Evolutionary conservation across 2,797 vertebrate species (phyloP).

Genomic region (Loris lydekkerianus): DNA sequence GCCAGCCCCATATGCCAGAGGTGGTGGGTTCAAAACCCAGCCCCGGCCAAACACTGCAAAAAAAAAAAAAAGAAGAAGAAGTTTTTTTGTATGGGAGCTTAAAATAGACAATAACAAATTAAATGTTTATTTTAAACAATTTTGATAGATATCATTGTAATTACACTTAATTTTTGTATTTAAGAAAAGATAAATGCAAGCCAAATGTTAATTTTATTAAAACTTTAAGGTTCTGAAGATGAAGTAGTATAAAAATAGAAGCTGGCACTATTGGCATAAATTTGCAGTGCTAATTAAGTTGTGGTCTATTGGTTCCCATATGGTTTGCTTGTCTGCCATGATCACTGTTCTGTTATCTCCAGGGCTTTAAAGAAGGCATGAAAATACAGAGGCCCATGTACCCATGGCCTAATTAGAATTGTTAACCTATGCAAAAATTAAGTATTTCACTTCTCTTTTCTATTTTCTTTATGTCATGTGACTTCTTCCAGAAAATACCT

Average conservation of each 20-base stretch:
- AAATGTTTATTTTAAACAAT: neutral
- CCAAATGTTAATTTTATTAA: constrained; percentile 55
- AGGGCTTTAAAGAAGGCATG: constrained; percentile 55
- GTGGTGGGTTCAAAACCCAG: too few relatives aligned
- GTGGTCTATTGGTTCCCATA: constrained; percentile 69
- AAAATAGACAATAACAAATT: neutral
- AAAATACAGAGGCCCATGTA: constrained; percentile 61
- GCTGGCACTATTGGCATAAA: constrained; percentile 44
- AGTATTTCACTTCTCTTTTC: constrained; percentile 42
- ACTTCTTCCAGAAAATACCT: constrained; percentile 42
- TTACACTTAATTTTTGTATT: neutral
- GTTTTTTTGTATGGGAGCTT: neutral
- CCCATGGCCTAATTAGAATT: constrained; percentile 68
- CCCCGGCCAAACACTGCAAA: too few relatives aligned
- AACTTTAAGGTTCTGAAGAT: constrained; percentile 43
- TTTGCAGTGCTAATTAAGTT: constrained; percentile 75
- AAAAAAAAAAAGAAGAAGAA: too few relatives aligned
- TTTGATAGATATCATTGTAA: constrained; percentile 16
- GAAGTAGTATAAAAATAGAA: constrained; percentile 70
- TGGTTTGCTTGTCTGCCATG: constrained; percentile 64
- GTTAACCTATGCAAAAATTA: constrained; percentile 57
- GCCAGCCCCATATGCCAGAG: too few relatives aligned
- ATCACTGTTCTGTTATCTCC: constrained; percentile 54
- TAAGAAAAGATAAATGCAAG: constrained; percentile 45
- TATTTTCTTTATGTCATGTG: constrained; percentile 13